These are phyloP conservation scores for Schizopygopsis pylzovi DNA, from an alignment of 2,797 vertebrate species.

Conservation along the genomic window DNA sequence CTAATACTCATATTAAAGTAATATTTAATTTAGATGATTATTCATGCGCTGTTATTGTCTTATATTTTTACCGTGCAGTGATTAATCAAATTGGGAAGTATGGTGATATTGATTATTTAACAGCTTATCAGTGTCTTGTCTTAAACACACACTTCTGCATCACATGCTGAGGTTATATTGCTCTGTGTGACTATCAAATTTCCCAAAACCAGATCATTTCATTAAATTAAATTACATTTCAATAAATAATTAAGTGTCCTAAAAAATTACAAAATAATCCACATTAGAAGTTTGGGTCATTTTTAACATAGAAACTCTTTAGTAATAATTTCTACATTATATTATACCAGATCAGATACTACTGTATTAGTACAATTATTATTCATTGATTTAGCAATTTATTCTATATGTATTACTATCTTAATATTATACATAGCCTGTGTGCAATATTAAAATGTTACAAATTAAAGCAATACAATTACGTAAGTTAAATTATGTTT, in stretches of 20 bases:
- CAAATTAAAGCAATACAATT: too few species aligned
- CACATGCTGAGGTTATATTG: constrained; percentile 26
- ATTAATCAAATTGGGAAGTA: background rate
- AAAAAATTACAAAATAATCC: background rate
- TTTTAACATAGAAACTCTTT: background rate
- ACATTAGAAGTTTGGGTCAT: background rate
- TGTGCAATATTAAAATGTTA: too few species aligned
- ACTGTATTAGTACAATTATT: background rate
- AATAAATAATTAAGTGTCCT: background rate
- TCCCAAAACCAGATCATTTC: background rate
- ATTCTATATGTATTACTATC: background rate
- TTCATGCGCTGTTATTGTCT: background rate
- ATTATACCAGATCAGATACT: background rate
- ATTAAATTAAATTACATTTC: background rate
- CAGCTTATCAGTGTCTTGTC: background rate
- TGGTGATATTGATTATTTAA: background rate
- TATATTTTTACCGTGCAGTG: background rate
- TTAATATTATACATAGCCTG: background rate
- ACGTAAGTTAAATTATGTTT: too few species aligned
- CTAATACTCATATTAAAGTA: background rate
- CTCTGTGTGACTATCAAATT: background rate
- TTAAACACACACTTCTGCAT: background rate
- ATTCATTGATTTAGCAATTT: background rate
- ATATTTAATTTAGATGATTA: background rate
- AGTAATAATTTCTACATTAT: background rate